Conservation (phyloP, 2,113 vertebrate genomes). For the Poeciliopsis retropinna region DNA sequence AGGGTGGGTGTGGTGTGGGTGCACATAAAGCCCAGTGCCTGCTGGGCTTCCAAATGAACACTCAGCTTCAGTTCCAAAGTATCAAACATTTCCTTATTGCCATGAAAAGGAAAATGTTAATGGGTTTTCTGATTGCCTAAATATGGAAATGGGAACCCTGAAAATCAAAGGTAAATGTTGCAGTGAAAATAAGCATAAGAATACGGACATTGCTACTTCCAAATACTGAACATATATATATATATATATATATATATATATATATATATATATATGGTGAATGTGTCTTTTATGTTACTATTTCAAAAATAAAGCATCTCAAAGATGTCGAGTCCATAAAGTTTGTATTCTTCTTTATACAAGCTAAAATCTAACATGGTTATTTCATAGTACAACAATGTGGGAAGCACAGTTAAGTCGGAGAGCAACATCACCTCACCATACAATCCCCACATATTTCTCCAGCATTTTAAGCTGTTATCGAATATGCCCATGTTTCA, state of each 20-base stretch:
- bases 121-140: constrained; percentile 61
- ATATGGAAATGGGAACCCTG: constrained; percentile 64
- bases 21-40: constrained; percentile 44
- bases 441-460: constrained; percentile 21
- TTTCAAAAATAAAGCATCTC: constrained; percentile 4
- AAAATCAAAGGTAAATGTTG: constrained; percentile 49
- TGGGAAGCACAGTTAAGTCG: constrained; percentile 30
- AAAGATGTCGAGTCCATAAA: not conserved
- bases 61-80: constrained; percentile 42
- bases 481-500: constrained; percentile 44
- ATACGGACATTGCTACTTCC: constrained; percentile 29
- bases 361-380: not conserved
- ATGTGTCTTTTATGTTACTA: too few relatives aligned
- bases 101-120: constrained; percentile 62
- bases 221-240: constrained; percentile 31
- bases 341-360: not conserved
- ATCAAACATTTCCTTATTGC: constrained; percentile 53
- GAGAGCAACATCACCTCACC: constrained; percentile 11
- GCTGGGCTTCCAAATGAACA: constrained; percentile 53
- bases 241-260: constrained; percentile 35
- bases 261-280: constrained; percentile 19
- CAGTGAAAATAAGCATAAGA: constrained; percentile 36
- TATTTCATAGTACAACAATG: not conserved
- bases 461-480: constrained; percentile 36
- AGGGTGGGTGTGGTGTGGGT: constrained; percentile 37